phyloP scores from a whole-genome alignment of 2,113 vertebrate genomes.

The Cichladusa arquata region DNA sequence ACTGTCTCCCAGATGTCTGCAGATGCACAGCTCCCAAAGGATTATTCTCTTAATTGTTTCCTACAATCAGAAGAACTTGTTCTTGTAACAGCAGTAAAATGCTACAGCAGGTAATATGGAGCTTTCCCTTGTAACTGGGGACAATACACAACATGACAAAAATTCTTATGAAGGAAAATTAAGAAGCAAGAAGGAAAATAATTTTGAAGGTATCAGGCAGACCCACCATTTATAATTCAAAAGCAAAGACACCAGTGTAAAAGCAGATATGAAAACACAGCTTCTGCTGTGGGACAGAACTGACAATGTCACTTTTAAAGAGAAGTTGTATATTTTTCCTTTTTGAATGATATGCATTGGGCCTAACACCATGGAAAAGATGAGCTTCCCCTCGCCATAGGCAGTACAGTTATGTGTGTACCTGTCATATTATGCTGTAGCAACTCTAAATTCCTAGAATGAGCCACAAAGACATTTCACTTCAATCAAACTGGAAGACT shows the following conservation, averaged over 20 bases:
- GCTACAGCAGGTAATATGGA: background rate
- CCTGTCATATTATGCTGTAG: rapidly evolving
- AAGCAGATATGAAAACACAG: background rate
- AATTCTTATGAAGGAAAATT: background rate
- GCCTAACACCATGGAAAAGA: background rate
- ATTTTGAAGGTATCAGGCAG: background rate
- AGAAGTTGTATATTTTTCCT: background rate
- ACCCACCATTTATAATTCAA: background rate
- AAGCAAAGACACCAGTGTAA: background rate
- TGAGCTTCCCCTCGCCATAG: background rate
- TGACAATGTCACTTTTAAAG: background rate
- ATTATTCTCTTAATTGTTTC: background rate
- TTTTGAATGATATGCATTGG: background rate
- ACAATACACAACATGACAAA: background rate
- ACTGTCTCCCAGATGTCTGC: background rate
- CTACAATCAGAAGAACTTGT: background rate
- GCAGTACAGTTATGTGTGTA: background rate
- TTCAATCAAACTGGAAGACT: background rate
- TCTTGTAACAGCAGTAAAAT: background rate
- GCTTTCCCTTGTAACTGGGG: background rate
- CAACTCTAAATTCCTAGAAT: background rate
- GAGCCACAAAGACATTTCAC: background rate
- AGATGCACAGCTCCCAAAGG: background rate
- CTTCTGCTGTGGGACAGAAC: background rate
- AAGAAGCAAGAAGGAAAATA: background rate